These are phyloP conservation scores for Oreochromis aureus DNA, from an alignment of 2,113 vertebrate species.

Conservation along the genomic window DNA sequence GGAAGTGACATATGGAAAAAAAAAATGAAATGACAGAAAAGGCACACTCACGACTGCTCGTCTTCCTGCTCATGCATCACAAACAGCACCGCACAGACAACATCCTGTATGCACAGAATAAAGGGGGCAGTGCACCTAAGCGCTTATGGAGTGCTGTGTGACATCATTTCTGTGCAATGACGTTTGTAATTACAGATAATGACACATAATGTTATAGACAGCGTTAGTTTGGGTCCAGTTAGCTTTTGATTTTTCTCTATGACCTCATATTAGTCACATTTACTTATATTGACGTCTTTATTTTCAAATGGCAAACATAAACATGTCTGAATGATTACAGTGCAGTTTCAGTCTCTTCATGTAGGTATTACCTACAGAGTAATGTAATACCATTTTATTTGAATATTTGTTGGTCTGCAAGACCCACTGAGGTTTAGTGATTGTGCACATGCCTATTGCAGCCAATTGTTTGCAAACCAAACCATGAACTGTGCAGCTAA, in stretches of 20 bases:
- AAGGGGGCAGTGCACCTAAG: not conserved
- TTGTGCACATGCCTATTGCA: not conserved
- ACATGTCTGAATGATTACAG: not conserved
- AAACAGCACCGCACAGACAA: not conserved
- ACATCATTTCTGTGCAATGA: not conserved
- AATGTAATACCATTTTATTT: not conserved
- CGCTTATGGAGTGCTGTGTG: not conserved
- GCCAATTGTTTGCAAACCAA: not conserved
- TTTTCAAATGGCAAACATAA: not conserved
- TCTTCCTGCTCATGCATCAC: not conserved
- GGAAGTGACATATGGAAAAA: not conserved
- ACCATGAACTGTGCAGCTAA: not conserved
- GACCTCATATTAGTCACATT: not conserved
- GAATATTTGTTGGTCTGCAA: not conserved
- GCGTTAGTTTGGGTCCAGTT: not conserved
- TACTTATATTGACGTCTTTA: not conserved
- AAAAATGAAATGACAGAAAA: not conserved
- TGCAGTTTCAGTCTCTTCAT: not conserved
- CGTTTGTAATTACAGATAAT: not conserved
- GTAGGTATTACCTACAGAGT: not conserved
- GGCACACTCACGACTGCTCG: rapidly evolving
- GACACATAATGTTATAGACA: not conserved
- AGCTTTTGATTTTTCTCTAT: not conserved
- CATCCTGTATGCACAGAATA: not conserved
- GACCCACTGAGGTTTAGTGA: not conserved